These are phyloP conservation scores for Podiceps cristatus DNA, from an alignment of 2,113 vertebrate species.

Conservation along the genomic window DNA sequence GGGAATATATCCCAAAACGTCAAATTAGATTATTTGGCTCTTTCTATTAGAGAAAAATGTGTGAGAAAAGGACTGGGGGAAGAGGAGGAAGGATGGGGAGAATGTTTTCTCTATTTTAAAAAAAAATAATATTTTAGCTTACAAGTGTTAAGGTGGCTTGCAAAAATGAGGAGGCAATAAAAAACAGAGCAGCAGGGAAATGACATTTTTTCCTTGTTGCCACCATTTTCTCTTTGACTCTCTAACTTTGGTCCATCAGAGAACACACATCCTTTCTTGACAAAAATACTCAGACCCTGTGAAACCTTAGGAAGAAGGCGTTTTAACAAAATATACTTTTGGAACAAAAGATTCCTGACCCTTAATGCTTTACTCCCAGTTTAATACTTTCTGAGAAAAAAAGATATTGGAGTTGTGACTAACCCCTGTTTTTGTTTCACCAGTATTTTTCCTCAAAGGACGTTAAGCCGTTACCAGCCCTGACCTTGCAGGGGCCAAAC, in stretches of 20 bases:
- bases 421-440: not conserved
- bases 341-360: not conserved
- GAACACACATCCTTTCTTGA: not conserved
- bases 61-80: not conserved
- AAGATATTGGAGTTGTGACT: not conserved
- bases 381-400: not conserved
- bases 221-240: not conserved
- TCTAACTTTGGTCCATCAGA: not conserved
- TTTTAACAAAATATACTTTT: not conserved
- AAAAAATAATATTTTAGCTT: not conserved
- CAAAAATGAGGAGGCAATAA: not conserved
- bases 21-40: not conserved
- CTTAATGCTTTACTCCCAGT: not conserved
- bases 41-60: slow-evolving; percentile 3
- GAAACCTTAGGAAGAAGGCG: not conserved
- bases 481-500: not conserved
- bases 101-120: not conserved
- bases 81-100: not conserved
- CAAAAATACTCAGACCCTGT: not conserved
- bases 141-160: not conserved
- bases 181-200: not conserved
- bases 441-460: not conserved
- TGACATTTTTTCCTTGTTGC: not conserved
- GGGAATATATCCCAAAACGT: slow-evolving; percentile 22
- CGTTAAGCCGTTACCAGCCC: not conserved